A percentile compares a stretch with the other conserved stretches of the same genome.
Conservation (phyloP, 2,113 vertebrate genomes). For the Tenrec ecaudatus region DNA sequence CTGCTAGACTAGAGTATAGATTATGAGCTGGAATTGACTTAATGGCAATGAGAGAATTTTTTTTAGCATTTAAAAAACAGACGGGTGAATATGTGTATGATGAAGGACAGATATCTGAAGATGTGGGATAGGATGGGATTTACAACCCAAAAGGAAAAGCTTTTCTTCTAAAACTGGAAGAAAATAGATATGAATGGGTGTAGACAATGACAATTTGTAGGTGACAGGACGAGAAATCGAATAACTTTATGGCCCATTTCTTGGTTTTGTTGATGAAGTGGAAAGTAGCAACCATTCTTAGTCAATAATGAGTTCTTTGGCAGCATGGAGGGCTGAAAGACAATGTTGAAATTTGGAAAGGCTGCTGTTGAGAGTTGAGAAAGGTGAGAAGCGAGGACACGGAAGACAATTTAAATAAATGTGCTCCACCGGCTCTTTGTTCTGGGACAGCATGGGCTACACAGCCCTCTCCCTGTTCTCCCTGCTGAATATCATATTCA, state of each 20-base stretch:
- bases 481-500: neutral
- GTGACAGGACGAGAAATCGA: neutral
- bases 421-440: neutral
- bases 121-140: neutral
- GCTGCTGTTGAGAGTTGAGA: neutral
- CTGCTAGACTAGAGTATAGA: no score
- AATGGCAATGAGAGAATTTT: no score
- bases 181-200: neutral
- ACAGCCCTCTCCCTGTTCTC: neutral
- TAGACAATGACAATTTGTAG: neutral
- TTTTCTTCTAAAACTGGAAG: neutral
- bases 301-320: neutral
- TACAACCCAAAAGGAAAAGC: neutral
- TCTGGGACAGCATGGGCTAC: neutral
- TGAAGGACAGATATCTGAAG: neutral
- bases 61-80: no score
- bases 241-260: neutral
- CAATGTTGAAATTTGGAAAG: neutral
- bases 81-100: neutral
- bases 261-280: neutral
- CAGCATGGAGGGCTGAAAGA: neutral
- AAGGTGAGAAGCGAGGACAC: neutral
- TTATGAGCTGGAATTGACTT: no score
- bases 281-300: neutral
- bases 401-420: neutral